phyloP scores from a whole-genome alignment of 2,888 invertebrate genomes.

The Aleiodes alternator region DNA sequence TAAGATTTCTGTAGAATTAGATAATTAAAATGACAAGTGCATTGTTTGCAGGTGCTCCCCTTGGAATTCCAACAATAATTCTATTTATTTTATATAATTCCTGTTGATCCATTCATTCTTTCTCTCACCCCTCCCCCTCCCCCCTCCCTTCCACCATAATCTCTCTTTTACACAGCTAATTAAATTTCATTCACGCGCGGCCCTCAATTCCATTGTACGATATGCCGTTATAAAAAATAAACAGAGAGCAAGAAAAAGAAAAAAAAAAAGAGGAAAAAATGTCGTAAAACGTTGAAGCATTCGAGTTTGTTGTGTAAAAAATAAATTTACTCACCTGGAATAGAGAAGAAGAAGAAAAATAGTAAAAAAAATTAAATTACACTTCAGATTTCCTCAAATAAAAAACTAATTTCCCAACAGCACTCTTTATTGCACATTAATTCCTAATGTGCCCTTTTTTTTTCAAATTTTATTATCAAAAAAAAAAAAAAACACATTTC shows the following conservation, averaged over 20 bases:
- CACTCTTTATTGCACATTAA: conserved; percentile 18
- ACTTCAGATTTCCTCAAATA: not conserved
- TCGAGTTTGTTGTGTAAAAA: conserved; percentile 4
- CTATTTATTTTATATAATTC: conserved; percentile 49
- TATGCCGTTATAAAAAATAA: conserved; percentile 39
- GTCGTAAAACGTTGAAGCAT: conserved; percentile 9
- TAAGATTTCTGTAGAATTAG: conserved; percentile 35
- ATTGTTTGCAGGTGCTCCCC: conserved; percentile 64
- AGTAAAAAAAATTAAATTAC: not conserved
- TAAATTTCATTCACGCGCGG: conserved; percentile 52
- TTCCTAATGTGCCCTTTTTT: not conserved
- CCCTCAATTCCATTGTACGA: conserved; percentile 14
- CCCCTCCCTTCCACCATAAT: not conserved
- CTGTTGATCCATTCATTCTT: conserved; percentile 26
- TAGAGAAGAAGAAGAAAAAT: not conserved
- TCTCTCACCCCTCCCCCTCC: conserved; percentile 12
- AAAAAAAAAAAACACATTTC: not conserved
- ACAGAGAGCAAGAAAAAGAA: not conserved
- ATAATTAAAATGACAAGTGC: conserved; percentile 57
- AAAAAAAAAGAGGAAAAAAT: not conserved
- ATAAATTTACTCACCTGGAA: conserved; percentile 25
- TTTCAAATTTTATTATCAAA: not conserved
- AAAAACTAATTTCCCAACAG: not conserved
- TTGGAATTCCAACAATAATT: conserved; percentile 55
- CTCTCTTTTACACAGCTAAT: conserved; percentile 40